Evolutionary conservation across 2,888 invertebrate species (phyloP), one percentile per base, ranked within the genome.

Genomic region (Eupithecia vulgata): DNA sequence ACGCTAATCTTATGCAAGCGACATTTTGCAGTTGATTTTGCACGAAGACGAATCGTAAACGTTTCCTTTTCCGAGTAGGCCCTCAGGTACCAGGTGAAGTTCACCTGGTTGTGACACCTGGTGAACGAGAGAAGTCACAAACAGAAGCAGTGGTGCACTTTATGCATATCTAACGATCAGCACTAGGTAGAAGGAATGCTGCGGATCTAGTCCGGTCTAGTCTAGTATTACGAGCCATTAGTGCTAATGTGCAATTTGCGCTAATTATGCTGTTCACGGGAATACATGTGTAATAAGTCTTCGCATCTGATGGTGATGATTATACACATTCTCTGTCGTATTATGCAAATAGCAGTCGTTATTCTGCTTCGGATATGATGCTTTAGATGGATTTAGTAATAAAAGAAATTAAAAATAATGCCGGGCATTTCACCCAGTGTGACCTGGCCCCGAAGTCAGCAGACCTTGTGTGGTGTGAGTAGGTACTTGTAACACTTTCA

Each of bases 291-390:
- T n/a, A 1, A 13, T 57, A 57, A 5, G 10, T 52, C 21, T 21
- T 5, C 5, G 30, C 30, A 30, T 30, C 30, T 30, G 30, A 30
- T 30, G n/a, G n/a, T n/a, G 52, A 12, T 21, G 25, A 57, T 57
- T 57, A 13, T 57, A 25, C 12, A 57, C 57, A 25, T 57, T 5
- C 12, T 25, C 57, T 57, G 25, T 52, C 52, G 21, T 25, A 57
- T 57, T 57, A 57, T 57, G 25, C 57, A 57, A 57, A 57, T 57
- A 57, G 25, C 57, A 5, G 25, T 57, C 57, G 57, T 57, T 57
- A 25, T 25, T 57, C 57, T 57, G 21, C 12, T 25, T 25, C 12
- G 25, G 57, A 57, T 4, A 5, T 57, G 52, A n/a, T n/a, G 30
- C 21, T 52, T 21, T 52, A 12, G 4, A 52, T 21, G 52, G 21